phyloP scores from a whole-genome alignment of 2,113 vertebrate species.

The Tachysurus vachellii region DNA sequence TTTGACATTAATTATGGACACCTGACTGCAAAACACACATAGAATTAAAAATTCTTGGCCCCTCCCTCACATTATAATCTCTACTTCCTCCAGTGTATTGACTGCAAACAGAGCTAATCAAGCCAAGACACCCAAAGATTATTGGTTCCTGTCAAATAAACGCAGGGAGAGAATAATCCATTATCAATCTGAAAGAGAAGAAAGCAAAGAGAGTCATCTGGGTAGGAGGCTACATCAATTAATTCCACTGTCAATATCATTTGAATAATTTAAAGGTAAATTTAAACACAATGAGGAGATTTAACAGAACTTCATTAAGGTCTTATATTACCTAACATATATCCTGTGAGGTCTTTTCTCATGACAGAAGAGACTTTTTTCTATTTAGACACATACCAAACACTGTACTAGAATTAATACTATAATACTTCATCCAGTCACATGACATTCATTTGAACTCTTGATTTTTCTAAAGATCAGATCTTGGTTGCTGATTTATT shows the following conservation, averaged over 20 bases:
- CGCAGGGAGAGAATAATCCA: constrained; percentile 65
- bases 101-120: constrained; percentile 60
- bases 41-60: background rate
- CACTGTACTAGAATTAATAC: background rate
- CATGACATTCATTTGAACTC: constrained; percentile 58
- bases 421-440: constrained; percentile 5
- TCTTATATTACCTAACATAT: background rate
- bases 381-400: background rate
- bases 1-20: background rate
- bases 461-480: constrained; percentile 29
- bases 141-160: constrained; percentile 67
- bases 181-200: constrained; percentile 69
- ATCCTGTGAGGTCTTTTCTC: background rate
- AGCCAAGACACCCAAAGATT: constrained; percentile 54
- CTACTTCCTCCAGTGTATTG: constrained; percentile 55
- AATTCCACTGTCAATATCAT: constrained; percentile 75
- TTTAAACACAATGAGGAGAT: constrained; percentile 51
- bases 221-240: constrained; percentile 41
- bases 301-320: constrained; percentile 41
- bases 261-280: constrained; percentile 67
- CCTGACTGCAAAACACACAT: background rate
- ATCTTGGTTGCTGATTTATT: constrained; percentile 28
- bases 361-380: background rate
- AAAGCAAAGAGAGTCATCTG: constrained; percentile 9
- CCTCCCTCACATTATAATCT: constrained; percentile 39